A percentile compares a stretch with the other conserved stretches of the same genome.
phyloP scores from a whole-genome alignment of 2,113 vertebrate species.

The Muntiacus reevesi region DNA sequence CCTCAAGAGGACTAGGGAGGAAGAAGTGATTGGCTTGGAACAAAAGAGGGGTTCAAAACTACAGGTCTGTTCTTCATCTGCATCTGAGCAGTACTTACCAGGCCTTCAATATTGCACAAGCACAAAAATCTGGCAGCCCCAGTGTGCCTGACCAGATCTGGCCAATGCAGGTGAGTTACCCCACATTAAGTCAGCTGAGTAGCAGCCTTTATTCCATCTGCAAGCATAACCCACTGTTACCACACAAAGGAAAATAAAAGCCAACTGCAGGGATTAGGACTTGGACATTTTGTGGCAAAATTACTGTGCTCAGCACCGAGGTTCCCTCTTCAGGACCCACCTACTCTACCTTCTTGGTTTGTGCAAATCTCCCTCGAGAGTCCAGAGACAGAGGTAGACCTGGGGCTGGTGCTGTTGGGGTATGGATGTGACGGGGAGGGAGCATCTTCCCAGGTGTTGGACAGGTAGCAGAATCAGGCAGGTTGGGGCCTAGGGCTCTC shows the following conservation, averaged over 20 bases:
- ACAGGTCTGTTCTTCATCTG: background rate
- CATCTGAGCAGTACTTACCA: background rate
- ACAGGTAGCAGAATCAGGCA: background rate
- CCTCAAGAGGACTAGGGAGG: too few relatives aligned
- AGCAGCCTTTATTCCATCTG: background rate
- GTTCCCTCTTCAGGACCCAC: background rate
- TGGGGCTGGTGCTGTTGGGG: too few relatives aligned
- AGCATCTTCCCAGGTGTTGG: background rate
- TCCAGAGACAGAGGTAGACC: background rate
- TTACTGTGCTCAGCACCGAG: too few relatives aligned
- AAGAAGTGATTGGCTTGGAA: too few relatives aligned
- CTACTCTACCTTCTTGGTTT: background rate
- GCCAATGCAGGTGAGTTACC: background rate
- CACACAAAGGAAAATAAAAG: background rate
- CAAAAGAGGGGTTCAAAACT: too few relatives aligned
- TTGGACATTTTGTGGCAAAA: too few relatives aligned
- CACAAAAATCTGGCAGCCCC: background rate
- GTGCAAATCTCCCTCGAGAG: background rate
- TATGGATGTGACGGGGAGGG: too few relatives aligned
- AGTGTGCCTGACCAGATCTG: rapidly evolving
- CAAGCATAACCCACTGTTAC: background rate
- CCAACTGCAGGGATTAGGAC: too few relatives aligned
- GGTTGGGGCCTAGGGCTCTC: background rate
- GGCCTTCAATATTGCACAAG: background rate
- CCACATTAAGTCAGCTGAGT: background rate